Base-by-base conservation (phyloP, 2,113 vertebrate species). In the Dromas ardeola region DNA sequence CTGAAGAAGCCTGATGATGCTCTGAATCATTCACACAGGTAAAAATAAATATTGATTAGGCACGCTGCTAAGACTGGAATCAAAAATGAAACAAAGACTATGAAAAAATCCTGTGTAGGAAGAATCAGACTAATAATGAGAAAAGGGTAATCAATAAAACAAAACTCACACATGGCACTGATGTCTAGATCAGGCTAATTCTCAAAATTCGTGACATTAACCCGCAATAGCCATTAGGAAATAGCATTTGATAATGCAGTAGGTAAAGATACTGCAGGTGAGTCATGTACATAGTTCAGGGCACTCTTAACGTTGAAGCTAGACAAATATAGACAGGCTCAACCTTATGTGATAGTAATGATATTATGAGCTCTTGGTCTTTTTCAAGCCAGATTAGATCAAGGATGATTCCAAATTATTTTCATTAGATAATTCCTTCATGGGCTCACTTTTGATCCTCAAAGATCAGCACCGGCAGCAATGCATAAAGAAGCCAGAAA, bases 21-120 rank as follows among this genome's bases (percentile, higher is more conserved):
- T 50, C 70, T 98, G 82, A 97, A 97, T 97, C 98, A 98, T 74
- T 97, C 98, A 14, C 97, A 98, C 95, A 98, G 98, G 98, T 98
- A 98, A 98, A 96, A 89, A 59, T 32, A 93, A 80, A 91, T 62
- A 63, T 72, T 81, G 80, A 70, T 94, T 77, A 53, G 59, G 56
- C 36, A 56, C 18, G 19, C 62, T 71, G 43, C 53, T 93, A 61
- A 73, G 76, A 71, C 19, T 53, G 53, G 52, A 91, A 95, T 58
- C 5, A 93, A 95, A 90, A 91, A 71, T 67, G 69, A 79, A 67
- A 79, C 34, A 81, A 88, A 94, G 77, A 49, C 77, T 76, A 90
- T 58, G 55, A 66, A 95, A 56, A 77, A 56, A 62, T 77, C 32
- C 74, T 62, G 36, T 20, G 25, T 27, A 69, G 32, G 32, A 88